phyloP scores from a whole-genome alignment of 2,797 vertebrate species.

The Gouania willdenowi region DNA sequence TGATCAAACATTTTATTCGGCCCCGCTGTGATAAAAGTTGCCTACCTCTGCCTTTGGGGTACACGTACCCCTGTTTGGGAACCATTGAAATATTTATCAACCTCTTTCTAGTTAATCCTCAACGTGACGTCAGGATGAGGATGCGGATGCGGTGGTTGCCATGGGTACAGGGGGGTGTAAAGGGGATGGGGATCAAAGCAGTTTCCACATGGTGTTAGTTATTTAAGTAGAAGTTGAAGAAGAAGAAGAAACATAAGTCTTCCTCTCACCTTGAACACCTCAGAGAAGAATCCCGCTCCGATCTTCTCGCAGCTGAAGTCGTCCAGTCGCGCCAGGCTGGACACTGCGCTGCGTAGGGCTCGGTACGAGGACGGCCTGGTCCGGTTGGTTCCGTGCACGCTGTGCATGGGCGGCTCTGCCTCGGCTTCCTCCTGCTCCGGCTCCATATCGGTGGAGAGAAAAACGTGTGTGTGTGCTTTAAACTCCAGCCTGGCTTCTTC shows the following conservation, averaged over 20 bases:
- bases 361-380: conserved; percentile 88
- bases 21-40: too few relatives aligned
- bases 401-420: conserved; percentile 68
- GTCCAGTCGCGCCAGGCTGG: conserved; percentile 89
- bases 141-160: too few relatives aligned
- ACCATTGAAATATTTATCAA: too few relatives aligned
- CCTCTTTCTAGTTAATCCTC: too few relatives aligned
- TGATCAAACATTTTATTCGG: too few relatives aligned
- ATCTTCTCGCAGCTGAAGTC: conserved; percentile 97
- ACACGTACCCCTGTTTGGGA: too few relatives aligned
- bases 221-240: too few relatives aligned
- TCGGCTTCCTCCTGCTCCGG: conserved; percentile 59
- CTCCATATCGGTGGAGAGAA: conserved; percentile 54
- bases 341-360: conserved; percentile 92
- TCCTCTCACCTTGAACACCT: conserved; percentile 89
- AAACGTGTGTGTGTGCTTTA: conserved; percentile 45
- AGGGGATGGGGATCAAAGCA: too few relatives aligned
- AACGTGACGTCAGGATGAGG: too few relatives aligned
- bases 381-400: conserved; percentile 74
- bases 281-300: conserved; percentile 93
- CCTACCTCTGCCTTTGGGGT: too few relatives aligned
- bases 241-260: conserved; percentile 16
- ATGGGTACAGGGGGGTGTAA: too few relatives aligned
- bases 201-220: too few relatives aligned
- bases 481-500: conserved; percentile 56